Evolutionary conservation across 1,140 invertebrate genomes (phyloP), one percentile per base, ranked within the genome.

Genomic region (Magallana ariakensis): DNA sequence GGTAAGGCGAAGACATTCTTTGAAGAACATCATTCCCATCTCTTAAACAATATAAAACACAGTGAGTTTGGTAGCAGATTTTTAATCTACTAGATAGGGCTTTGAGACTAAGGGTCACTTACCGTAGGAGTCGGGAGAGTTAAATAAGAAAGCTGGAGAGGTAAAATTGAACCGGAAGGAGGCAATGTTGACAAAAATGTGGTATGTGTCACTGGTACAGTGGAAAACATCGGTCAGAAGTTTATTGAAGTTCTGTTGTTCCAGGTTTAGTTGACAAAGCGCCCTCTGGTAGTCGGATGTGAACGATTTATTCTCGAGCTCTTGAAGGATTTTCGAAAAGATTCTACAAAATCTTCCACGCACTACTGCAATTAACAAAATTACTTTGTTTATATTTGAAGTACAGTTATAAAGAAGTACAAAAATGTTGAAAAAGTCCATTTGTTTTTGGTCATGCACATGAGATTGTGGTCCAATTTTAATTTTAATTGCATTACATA

Each of bases 181-280:
- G 66, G 66, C 66, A 26, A 75, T 75, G 22, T 75, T 75, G 66
- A 75, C 66, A 75, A 75, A 75, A 26, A 22, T 56, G 0, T 80
- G 11, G 46, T 88, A 88, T 4, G 87, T 88, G n/a, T 88, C 87
- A 22, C 85, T 81, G 9, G n/a, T 88, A 33, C 80, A 75, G 22
- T 85, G 83, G 13, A 88, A 85, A 9, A 88, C 87, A 83, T 88
- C 87, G 70, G 19, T 75, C 11, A 75, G 33, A 19, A 75, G 57
- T 53, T 88, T 88, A 54, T 83, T 80, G 54, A 85, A 88, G 80
- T 88, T 88, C n/a, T 88, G 87, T 33, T 85, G 87, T 33, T 88
- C 87, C 58, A 70, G 46, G 8, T 88, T 88, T n/a, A 60, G 85
- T 80, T 57, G 62, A 62, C 75, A 83, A n/a, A 83, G 55, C 15